Evolutionary conservation across 2,888 invertebrate species (phyloP), one percentile per base, ranked within the genome.

Genomic region (Kuschelorhynchus macadamiae): DNA sequence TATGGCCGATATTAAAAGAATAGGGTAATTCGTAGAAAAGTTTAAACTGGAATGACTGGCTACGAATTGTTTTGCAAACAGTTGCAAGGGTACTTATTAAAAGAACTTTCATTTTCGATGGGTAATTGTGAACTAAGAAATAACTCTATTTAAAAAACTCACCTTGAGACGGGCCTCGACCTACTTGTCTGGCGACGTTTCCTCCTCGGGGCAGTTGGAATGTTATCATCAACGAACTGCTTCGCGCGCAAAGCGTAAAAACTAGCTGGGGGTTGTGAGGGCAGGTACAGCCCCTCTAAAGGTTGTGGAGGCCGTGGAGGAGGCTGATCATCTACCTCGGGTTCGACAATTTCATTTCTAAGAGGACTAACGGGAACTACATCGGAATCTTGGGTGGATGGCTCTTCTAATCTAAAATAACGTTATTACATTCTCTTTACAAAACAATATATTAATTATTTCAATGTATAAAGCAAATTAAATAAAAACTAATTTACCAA

Each of bases 171-270:
- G 49, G 76, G 74, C 55, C 72, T 72, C 52, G 76, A 70, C 63
- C 75, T 78, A 71, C 83, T 84, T 57, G 83, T 85, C 70, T 84
- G 84, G 59, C 84, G 85, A 16, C 87, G 82, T 69, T 89, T 85
- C 66, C 86, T 80, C 65, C 84, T 83, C n/a, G 85, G 82, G 65
- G 80, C 76, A 50, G 78, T 80, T 74, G 82, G 81, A 81, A 82
- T 83, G 77, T 82, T 80, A 41, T 80, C 81, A 33, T 79, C 77
- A 62, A 79, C 79, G 59, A 76, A 79, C 44, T 77, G 75, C 53
- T 82, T 81, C 36, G 83, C 81, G 65, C 79, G 76, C 14, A 83
- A 73, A 21, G 80, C 79, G 71, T 82, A 84, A 72, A 83, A 83
- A 72, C 81, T 81, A 14, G 81, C 75, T 0, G 83, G 84, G n/a